These are phyloP conservation scores for Callopanchax toddi DNA, from an alignment of 2,113 vertebrate genomes.

Conservation along the genomic window DNA sequence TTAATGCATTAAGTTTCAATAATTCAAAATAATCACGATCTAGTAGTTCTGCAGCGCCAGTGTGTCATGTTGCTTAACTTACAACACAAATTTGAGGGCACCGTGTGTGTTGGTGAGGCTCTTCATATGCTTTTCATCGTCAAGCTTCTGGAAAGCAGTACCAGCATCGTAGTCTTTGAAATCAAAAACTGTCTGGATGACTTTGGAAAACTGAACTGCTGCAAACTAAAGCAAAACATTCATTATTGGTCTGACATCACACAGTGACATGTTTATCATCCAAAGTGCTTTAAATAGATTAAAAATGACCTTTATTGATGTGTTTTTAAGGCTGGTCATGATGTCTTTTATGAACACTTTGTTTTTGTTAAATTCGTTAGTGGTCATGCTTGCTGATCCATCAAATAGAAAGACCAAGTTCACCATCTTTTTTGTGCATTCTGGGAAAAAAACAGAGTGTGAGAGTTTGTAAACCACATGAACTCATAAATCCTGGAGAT, in stretches of 20 bases:
- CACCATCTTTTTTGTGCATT: slow-evolving; percentile 80
- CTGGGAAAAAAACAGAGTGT: slow-evolving; percentile 52
- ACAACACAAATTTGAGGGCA: slow-evolving; percentile 78
- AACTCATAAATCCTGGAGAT: too few relatives aligned
- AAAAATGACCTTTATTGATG: slow-evolving; percentile 79
- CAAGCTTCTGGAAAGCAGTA: slow-evolving; percentile 52
- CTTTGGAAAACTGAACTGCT: slow-evolving; percentile 80
- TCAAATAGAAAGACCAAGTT: slow-evolving; percentile 87
- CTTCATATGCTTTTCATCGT: slow-evolving; percentile 24
- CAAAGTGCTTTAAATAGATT: background rate
- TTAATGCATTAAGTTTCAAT: background rate
- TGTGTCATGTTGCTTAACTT: slow-evolving; percentile 61
- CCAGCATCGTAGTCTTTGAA: slow-evolving; percentile 71
- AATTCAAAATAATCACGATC: background rate
- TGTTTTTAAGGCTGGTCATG: slow-evolving; percentile 73
- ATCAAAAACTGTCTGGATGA: slow-evolving; percentile 62
- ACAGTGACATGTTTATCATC: background rate
- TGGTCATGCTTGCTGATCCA: slow-evolving; percentile 77
- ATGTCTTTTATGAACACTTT: slow-evolving; percentile 80
- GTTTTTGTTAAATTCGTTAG: slow-evolving; percentile 68
- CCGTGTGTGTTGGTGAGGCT: slow-evolving; percentile 71
- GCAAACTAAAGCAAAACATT: slow-evolving; percentile 76
- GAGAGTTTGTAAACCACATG: background rate
- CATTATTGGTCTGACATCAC: too few relatives aligned
- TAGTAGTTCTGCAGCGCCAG: background rate